A percentile compares a stretch with the other conserved stretches of the same genome.
Conservation (phyloP, 2,888 invertebrate species). For the Diachrysia chrysitis region DNA sequence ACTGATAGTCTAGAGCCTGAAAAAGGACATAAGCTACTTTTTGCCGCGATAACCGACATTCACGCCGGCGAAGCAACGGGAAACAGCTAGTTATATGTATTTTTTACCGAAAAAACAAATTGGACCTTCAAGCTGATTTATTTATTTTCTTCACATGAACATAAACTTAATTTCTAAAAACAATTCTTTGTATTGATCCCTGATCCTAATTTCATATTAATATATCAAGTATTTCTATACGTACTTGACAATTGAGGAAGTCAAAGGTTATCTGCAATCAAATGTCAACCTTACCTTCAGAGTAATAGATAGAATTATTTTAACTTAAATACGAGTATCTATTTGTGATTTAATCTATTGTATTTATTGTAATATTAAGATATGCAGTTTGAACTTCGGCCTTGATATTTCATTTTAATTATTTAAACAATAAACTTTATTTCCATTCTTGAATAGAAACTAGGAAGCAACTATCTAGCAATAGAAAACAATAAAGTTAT, state of each 20-base stretch:
- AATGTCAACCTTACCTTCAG: constrained; percentile 51
- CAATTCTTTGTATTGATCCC: no score
- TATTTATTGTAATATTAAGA: constrained; percentile 43
- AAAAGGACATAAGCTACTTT: no score
- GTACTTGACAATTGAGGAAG: constrained; percentile 39
- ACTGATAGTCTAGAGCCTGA: no score
- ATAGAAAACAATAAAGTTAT: not conserved
- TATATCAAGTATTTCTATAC: constrained; percentile 40
- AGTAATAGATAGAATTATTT: constrained; percentile 47
- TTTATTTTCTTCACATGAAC: no score
- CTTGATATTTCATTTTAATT: not conserved
- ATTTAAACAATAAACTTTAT: not conserved
- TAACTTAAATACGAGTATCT: constrained; percentile 36
- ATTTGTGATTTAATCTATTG: constrained; percentile 40
- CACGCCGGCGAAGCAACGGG: no score
- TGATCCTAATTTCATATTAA: not conserved
- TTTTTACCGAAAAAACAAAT: no score
- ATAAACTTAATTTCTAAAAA: no score
- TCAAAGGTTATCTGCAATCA: constrained; percentile 52
- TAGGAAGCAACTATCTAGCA: not conserved
- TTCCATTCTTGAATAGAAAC: not conserved
- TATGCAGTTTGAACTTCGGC: constrained; percentile 31
- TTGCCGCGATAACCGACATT: no score
- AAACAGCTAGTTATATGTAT: no score
- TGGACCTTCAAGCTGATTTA: no score